Conservation (phyloP, 2,888 invertebrate genomes). For the Sminthurides aquaticus region DNA sequence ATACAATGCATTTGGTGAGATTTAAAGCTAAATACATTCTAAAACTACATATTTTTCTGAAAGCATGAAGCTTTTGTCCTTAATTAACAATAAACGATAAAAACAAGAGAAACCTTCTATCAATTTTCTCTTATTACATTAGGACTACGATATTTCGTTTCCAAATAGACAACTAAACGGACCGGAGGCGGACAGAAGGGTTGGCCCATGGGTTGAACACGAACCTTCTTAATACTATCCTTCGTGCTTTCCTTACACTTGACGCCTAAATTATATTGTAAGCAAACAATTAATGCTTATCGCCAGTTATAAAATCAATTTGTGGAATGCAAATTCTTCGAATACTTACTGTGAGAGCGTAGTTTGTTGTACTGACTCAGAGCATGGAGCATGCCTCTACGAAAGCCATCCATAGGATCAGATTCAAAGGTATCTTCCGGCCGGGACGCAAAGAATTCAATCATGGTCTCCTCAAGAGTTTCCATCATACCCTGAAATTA, state of each 20-base stretch:
- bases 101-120: too few species aligned
- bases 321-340: background rate
- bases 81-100: too few species aligned
- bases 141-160: conserved; percentile 21
- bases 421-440: conserved; percentile 27
- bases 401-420: conserved; percentile 26
- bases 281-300: background rate
- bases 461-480: conserved; percentile 25
- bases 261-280: conserved; percentile 16
- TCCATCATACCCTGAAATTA: conserved; percentile 30
- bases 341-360: conserved; percentile 23
- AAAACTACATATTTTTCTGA: too few species aligned
- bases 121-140: too few species aligned
- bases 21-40: too few species aligned
- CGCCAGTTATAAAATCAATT: background rate
- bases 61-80: too few species aligned
- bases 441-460: conserved; percentile 23
- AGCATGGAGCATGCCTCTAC: conserved; percentile 29
- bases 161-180: conserved; percentile 26
- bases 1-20: too few species aligned
- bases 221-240: conserved; percentile 22
- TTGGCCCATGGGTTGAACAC: conserved; percentile 17
- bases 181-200: conserved; percentile 27
- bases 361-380: conserved; percentile 29
- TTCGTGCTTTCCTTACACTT: conserved; percentile 14